phyloP scores from a whole-genome alignment of 1,140 invertebrate genomes.

The Laodelphax striatellus region DNA sequence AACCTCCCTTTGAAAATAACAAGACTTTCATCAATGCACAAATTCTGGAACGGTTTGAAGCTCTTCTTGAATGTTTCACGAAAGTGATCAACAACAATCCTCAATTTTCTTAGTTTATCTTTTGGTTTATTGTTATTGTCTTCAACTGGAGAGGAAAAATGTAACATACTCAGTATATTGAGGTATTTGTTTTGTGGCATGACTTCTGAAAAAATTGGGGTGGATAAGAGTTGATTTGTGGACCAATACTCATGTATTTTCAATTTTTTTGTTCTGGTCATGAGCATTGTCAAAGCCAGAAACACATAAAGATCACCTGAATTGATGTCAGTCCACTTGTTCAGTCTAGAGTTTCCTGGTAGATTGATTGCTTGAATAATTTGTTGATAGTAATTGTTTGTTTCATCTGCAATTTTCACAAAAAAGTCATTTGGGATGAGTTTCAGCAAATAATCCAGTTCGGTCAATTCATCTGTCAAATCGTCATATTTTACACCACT shows the following conservation, averaged over 20 bases:
- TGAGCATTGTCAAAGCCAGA: not conserved
- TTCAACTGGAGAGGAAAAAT: not conserved
- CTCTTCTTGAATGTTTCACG: not conserved
- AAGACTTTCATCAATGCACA: not conserved
- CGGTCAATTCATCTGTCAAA: not conserved
- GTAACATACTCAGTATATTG: not conserved
- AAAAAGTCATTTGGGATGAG: not conserved
- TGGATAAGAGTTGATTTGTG: not conserved
- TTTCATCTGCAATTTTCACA: not conserved
- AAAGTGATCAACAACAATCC: not conserved
- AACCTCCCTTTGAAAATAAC: slow-evolving; percentile 22
- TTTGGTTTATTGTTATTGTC: not conserved
- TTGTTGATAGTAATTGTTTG: not conserved
- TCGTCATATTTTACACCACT: not conserved
- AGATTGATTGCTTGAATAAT: not conserved
- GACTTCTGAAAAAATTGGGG: not conserved
- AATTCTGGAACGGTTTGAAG: not conserved
- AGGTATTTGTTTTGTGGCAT: not conserved
- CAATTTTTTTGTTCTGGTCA: slow-evolving; percentile 1
- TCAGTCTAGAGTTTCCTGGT: not conserved
- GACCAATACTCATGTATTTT: not conserved
- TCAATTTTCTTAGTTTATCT: not conserved
- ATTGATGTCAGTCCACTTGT: not conserved
- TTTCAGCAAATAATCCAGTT: not conserved
- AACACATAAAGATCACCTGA: not conserved